phyloP scores from a whole-genome alignment of 1,140 invertebrate genomes.

The Thaumatotibia leucotreta region DNA sequence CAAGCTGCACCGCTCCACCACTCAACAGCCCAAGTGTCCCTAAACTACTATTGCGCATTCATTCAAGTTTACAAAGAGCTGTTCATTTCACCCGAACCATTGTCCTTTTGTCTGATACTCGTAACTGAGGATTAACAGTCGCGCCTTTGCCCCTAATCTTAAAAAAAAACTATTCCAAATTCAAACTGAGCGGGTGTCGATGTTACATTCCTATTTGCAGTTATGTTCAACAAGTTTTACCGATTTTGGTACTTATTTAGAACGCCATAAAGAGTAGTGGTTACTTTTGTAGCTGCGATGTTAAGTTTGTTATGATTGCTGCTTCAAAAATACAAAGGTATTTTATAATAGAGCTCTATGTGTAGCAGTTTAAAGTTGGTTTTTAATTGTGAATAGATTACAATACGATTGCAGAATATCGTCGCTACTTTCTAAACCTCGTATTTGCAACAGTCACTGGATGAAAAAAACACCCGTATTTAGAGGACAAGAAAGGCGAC shows the following conservation, averaged over 20 bases:
- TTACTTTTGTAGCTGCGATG: neutral
- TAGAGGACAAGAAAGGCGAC: too few relatives aligned
- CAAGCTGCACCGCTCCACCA: conserved; percentile 21
- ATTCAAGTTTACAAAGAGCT: conserved; percentile 38
- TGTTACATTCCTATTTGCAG: neutral
- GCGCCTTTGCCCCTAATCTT: conserved; percentile 35
- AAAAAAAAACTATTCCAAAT: conserved; percentile 15
- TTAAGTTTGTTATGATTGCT: neutral
- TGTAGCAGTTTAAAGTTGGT: neutral
- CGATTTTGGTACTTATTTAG: neutral
- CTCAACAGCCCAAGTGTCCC: conserved; percentile 32
- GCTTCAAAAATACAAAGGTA: neutral
- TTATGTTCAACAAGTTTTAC: neutral
- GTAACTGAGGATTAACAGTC: conserved; percentile 58
- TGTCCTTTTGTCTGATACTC: conserved; percentile 47
- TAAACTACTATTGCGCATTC: conserved; percentile 39
- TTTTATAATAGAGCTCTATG: neutral
- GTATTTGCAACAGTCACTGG: too few relatives aligned
- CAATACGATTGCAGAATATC: neutral
- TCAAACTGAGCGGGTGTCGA: neutral
- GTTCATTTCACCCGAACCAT: conserved; percentile 43
- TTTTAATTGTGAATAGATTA: neutral
- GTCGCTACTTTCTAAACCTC: too few relatives aligned
- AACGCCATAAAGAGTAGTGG: neutral
- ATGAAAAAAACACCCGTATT: too few relatives aligned